Evolutionary conservation across 2,797 vertebrate species (phyloP).

Genomic region (Clarias fuscus): DNA sequence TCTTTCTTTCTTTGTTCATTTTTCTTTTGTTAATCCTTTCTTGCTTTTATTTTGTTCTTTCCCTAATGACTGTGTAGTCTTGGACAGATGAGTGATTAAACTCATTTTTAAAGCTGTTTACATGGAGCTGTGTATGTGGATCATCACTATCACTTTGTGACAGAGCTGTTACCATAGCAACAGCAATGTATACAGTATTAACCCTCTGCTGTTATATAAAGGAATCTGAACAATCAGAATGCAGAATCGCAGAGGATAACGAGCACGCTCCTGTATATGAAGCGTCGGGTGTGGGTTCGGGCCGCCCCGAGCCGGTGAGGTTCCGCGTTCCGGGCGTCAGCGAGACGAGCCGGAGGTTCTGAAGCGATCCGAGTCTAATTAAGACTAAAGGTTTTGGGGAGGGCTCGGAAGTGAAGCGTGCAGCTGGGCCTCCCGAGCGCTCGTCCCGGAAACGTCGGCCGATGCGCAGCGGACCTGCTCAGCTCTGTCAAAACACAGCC

Average conservation of each 20-base stretch:
- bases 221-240: neutral
- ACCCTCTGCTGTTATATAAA: neutral
- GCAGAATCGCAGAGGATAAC: neutral
- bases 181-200: neutral
- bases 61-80: neutral
- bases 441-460: constrained; percentile 38
- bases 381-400: constrained; percentile 52
- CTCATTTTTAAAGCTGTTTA: neutral
- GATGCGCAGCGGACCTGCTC: constrained; percentile 44
- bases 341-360: neutral
- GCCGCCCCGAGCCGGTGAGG: neutral
- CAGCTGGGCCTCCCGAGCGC: constrained; percentile 43
- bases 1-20: too few relatives aligned
- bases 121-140: neutral
- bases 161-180: neutral
- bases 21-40: too few relatives aligned
- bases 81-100: neutral
- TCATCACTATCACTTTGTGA: neutral
- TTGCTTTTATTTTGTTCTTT: too few relatives aligned
- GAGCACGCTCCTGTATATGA: neutral
- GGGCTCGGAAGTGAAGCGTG: constrained; percentile 52
- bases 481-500: constrained; percentile 49
- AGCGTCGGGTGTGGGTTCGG: neutral
- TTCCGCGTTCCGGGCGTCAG: neutral
- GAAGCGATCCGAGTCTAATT: constrained; percentile 44